Evolutionary conservation across 2,888 invertebrate species (phyloP).

Genomic region (Caenorhabditis sinica): DNA sequence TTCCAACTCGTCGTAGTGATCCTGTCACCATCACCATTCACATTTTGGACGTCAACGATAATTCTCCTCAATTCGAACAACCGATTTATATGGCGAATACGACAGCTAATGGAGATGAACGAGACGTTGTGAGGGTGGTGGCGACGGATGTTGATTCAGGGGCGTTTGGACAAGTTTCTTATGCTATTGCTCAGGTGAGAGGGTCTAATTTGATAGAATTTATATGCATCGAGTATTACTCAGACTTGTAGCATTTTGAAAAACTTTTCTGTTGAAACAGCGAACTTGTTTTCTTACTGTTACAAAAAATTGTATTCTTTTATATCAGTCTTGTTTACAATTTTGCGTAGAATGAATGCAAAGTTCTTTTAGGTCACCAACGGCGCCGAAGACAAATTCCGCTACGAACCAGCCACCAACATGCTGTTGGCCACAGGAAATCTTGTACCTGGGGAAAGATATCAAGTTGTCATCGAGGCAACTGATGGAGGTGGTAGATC

Average conservation of each 20-base stretch:
- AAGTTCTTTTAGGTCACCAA: constrained; percentile 79
- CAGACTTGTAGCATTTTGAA: too few species aligned
- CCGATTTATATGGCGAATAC: constrained; percentile 81
- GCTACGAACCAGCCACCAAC: constrained; percentile 78
- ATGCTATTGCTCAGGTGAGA: constrained; percentile 76
- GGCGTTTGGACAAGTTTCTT: constrained; percentile 75
- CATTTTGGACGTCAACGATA: constrained; percentile 82
- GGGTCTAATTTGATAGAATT: too few species aligned
- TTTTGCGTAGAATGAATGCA: too few species aligned
- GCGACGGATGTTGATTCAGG: constrained; percentile 80
- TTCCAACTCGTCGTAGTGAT: constrained; percentile 79
- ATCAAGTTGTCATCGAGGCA: constrained; percentile 79
- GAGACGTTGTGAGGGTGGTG: constrained; percentile 71
- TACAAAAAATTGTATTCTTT: too few species aligned
- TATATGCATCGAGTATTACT: too few species aligned
- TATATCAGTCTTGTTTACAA: too few species aligned
- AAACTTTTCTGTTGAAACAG: too few species aligned
- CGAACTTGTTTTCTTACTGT: neutral
- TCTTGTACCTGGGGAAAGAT: constrained; percentile 78
- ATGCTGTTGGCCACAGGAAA: constrained; percentile 78
- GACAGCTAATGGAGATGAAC: constrained; percentile 73
- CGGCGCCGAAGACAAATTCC: constrained; percentile 77
- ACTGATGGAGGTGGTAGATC: constrained; percentile 76
- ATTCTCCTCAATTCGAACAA: constrained; percentile 78
- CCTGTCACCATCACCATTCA: constrained; percentile 83